Evolutionary conservation across 2,888 invertebrate genomes (phyloP).

Genomic region (Netelia melanura): DNA sequence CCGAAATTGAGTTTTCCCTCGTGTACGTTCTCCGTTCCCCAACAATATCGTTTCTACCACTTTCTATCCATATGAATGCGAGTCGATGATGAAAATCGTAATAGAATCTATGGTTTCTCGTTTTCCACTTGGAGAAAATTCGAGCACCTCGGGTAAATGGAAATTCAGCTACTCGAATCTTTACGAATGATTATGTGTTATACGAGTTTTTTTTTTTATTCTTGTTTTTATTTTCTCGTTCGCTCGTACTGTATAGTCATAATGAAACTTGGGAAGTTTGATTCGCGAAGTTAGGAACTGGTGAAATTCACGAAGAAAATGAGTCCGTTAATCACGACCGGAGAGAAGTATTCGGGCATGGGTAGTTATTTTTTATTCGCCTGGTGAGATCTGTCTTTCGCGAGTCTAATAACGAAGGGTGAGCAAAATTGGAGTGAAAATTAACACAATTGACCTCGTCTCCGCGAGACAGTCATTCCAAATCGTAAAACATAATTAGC

Average conservation of each 20-base stretch:
- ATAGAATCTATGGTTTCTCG: too few relatives aligned
- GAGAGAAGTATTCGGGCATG: constrained; percentile 11
- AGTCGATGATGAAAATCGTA: too few relatives aligned
- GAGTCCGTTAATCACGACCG: constrained; percentile 29
- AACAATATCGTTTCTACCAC: constrained; percentile 11
- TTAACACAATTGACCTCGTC: constrained; percentile 26
- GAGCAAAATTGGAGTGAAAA: constrained; percentile 29
- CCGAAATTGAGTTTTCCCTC: constrained; percentile 52
- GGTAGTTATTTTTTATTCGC: constrained; percentile 22
- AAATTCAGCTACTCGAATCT: too few relatives aligned
- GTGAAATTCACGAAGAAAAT: constrained; percentile 29
- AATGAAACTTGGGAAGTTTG: background rate
- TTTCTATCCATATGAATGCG: background rate
- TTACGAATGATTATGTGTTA: too few relatives aligned
- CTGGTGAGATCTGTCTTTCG: background rate
- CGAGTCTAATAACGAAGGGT: constrained; percentile 30
- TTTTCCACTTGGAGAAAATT: too few relatives aligned
- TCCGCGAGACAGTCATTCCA: background rate
- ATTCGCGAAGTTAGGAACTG: constrained; percentile 10
- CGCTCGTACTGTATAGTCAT: background rate
- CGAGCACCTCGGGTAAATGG: too few relatives aligned
- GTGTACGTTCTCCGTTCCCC: constrained; percentile 29
- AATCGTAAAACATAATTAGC: constrained; percentile 30
- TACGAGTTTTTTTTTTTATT: too few relatives aligned
- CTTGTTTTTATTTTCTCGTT: too few relatives aligned